A percentile compares a stretch with the other conserved stretches of the same genome.
These are phyloP conservation scores for Pipra filicauda DNA, from an alignment of 2,113 vertebrate species.

Conservation along the genomic window DNA sequence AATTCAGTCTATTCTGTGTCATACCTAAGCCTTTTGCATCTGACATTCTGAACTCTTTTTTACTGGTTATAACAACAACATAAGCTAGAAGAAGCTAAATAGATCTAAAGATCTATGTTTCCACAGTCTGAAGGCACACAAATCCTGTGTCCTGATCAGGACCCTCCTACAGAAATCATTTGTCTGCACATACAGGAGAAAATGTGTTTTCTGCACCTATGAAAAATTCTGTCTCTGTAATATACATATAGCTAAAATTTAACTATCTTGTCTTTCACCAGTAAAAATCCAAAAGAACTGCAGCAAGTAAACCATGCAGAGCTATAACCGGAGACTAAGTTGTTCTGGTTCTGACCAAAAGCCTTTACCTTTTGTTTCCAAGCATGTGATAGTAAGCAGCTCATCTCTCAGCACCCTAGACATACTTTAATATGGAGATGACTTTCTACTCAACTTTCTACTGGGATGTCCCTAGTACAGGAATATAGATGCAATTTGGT, in stretches of 20 bases:
- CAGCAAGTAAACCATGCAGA: not conserved
- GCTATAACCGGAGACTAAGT: not conserved
- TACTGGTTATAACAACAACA: not conserved
- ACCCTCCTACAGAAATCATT: not conserved
- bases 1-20: not conserved
- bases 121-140: not conserved
- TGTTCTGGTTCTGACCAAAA: not conserved
- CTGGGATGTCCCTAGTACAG: not conserved
- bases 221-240: not conserved
- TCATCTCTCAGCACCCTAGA: not conserved
- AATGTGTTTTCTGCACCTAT: not conserved
- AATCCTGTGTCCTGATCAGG: not conserved
- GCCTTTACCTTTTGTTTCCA: not conserved
- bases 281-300: not conserved
- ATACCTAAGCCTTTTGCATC: not conserved
- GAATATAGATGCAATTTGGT: not conserved
- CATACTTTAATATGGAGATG: not conserved
- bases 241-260: not conserved
- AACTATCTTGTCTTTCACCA: not conserved
- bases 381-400: rapidly evolving
- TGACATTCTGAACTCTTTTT: not conserved
- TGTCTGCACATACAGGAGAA: not conserved
- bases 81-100: not conserved
- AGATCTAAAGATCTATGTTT: not conserved
- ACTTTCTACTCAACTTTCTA: not conserved